These are phyloP conservation scores for Heliopora coerulea DNA, from an alignment of 92 coral and sea anemone genomes.

Conservation along the genomic window DNA sequence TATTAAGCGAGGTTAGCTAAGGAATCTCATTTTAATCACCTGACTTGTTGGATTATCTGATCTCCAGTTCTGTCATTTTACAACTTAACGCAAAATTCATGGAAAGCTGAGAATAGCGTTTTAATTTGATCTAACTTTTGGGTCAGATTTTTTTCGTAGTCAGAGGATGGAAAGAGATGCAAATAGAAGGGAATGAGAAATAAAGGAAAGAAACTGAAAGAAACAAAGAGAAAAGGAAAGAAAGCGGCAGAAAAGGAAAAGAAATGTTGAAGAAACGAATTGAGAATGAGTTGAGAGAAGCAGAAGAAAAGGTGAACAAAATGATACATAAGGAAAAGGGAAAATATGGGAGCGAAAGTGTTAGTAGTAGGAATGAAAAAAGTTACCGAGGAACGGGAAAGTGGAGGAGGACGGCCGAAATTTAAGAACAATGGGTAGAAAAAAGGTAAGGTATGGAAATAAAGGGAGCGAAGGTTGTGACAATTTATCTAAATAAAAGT, in stretches of 20 bases:
- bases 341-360: background rate
- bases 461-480: background rate
- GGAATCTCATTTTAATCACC: background rate
- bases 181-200: background rate
- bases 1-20: conserved; percentile 59
- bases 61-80: too few species aligned
- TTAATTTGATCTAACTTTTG: too few species aligned
- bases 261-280: too few species aligned
- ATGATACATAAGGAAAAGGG: background rate
- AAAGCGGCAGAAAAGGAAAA: background rate
- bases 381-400: too few species aligned
- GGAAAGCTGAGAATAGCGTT: too few species aligned
- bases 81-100: too few species aligned
- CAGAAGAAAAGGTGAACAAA: background rate
- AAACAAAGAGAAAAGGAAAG: background rate
- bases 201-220: background rate
- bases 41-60: too few species aligned
- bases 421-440: too few species aligned
- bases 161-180: background rate
- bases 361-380: background rate
- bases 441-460: background rate
- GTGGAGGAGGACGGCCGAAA: too few species aligned
- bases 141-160: too few species aligned
- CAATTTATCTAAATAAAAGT: too few species aligned
- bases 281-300: too few species aligned